These are phyloP conservation scores for Lithophane ornitopus DNA, from an alignment of 2,888 invertebrate species.

Conservation along the genomic window DNA sequence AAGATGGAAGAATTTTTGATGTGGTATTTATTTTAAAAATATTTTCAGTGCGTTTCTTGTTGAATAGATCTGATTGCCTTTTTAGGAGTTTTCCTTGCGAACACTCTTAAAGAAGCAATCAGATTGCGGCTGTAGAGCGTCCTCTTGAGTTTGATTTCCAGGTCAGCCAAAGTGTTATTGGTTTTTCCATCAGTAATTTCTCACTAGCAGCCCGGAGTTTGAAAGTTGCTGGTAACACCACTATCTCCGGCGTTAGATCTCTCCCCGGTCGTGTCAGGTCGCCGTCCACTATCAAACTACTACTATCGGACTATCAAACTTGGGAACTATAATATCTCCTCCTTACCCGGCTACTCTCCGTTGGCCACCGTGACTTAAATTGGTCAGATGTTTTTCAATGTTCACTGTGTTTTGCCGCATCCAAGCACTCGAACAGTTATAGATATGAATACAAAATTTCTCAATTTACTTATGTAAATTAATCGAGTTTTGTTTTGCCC, in stretches of 20 bases:
- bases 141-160: background rate
- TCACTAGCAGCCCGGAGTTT: background rate
- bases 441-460: constrained; percentile 71
- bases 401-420: constrained; percentile 56
- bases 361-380: too few relatives aligned
- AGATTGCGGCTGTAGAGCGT: too few relatives aligned
- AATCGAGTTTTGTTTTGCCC: constrained; percentile 79
- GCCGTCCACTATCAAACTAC: too few relatives aligned
- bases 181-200: too few relatives aligned
- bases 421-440: constrained; percentile 43
- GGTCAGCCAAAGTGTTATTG: background rate
- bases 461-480: constrained; percentile 79
- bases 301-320: too few relatives aligned
- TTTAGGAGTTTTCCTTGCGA: too few relatives aligned
- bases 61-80: background rate
- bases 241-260: background rate
- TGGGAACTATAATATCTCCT: background rate
- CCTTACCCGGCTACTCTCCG: background rate
- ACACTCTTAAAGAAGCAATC: too few relatives aligned
- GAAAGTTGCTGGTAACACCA: background rate
- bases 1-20: constrained; percentile 52
- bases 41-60: background rate
- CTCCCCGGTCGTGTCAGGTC: background rate
- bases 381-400: too few relatives aligned
- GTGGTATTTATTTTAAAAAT: constrained; percentile 20